phyloP scores from a whole-genome alignment of 2,797 vertebrate species.

The Bucorvus abyssinicus region DNA sequence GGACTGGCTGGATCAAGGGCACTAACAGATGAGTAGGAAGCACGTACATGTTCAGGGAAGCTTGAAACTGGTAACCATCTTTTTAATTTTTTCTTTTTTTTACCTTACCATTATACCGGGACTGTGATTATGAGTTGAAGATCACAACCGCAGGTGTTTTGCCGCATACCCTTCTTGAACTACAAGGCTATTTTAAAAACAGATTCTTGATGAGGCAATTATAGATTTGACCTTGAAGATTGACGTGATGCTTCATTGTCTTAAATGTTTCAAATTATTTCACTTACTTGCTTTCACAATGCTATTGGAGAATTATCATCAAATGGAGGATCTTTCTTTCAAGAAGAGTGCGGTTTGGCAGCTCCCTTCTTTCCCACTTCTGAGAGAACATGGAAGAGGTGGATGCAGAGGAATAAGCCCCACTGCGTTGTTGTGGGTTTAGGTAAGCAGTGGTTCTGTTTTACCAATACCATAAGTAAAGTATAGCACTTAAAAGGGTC shows the following conservation, averaged over 20 bases:
- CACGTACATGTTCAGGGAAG: not conserved
- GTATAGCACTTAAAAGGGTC: not conserved
- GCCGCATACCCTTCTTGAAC: not conserved
- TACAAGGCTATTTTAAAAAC: not conserved
- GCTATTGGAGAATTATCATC: not conserved
- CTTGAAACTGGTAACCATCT: not conserved
- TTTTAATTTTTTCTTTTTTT: not conserved
- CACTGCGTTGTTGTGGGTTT: not conserved
- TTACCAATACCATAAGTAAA: not conserved
- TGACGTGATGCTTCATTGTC: not conserved
- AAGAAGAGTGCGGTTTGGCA: not conserved
- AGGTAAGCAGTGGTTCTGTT: not conserved
- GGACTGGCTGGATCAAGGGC: not conserved
- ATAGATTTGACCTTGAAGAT: not conserved
- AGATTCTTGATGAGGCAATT: not conserved
- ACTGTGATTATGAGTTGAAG: not conserved
- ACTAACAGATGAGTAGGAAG: not conserved
- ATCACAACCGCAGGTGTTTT: not conserved
- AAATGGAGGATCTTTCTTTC: not conserved
- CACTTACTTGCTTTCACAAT: not conserved
- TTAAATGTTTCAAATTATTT: not conserved
- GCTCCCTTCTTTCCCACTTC: not conserved
- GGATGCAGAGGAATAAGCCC: not conserved
- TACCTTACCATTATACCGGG: not conserved
- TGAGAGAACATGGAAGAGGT: not conserved